Evolutionary conservation across 2,888 invertebrate species (phyloP).

Genomic region (Ectemnius cavifrons): DNA sequence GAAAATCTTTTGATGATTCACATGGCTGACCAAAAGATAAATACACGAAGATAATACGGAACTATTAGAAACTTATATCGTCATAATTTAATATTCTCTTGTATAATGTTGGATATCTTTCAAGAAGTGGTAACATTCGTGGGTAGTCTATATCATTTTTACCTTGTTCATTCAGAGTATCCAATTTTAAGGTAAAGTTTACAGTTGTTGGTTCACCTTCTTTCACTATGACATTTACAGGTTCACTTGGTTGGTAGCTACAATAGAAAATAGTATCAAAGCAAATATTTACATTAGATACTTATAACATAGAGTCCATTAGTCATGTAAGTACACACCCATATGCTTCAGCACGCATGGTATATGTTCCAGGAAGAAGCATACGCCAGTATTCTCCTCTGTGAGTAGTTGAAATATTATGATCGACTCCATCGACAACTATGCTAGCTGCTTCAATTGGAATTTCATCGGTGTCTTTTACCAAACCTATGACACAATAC

Average conservation of each 20-base stretch:
- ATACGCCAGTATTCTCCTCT: slow-evolving; percentile 97
- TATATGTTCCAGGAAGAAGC: slow-evolving; percentile 91
- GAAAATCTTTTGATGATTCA: neutral
- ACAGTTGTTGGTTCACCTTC: slow-evolving; percentile 75
- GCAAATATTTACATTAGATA: neutral
- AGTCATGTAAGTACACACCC: slow-evolving; percentile 81
- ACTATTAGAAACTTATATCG: slow-evolving; percentile 45
- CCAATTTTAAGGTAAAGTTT: slow-evolving; percentile 76
- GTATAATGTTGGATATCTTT: slow-evolving; percentile 64
- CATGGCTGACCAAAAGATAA: slow-evolving; percentile 12
- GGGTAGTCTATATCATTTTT: slow-evolving; percentile 70
- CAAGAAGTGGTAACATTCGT: slow-evolving; percentile 67
- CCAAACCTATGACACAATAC: slow-evolving; percentile 80
- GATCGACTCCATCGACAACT: slow-evolving; percentile 87
- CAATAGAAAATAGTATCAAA: slow-evolving; percentile 55
- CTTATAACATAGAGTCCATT: slow-evolving; percentile 6
- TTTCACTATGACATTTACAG: slow-evolving; percentile 74
- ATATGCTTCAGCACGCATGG: slow-evolving; percentile 84
- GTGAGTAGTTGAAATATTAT: slow-evolving; percentile 87
- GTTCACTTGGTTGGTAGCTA: slow-evolving; percentile 80
- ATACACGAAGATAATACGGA: slow-evolving; percentile 11
- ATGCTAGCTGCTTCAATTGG: slow-evolving; percentile 88
- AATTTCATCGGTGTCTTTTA: slow-evolving; percentile 82
- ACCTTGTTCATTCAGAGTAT: slow-evolving; percentile 71
- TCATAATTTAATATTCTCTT: slow-evolving; percentile 62